Conservation (phyloP, 2,888 invertebrate species). For the Papilio elwesi region DNA sequence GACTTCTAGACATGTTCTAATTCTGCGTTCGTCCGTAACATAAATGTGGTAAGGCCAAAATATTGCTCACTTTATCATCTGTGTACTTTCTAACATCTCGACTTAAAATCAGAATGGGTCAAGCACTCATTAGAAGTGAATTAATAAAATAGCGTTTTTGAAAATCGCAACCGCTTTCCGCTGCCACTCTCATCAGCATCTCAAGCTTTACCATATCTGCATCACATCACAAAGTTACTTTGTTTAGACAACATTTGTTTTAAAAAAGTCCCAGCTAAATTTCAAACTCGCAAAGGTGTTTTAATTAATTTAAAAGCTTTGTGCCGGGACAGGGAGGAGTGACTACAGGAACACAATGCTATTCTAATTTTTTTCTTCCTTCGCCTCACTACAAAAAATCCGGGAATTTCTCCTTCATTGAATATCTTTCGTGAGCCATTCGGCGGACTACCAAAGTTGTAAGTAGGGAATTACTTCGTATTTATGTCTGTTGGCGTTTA, state of each 20-base stretch:
- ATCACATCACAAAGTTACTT: slow-evolving; percentile 43
- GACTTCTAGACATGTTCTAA: too few species aligned
- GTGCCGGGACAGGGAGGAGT: slow-evolving; percentile 45
- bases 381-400: slow-evolving; percentile 49
- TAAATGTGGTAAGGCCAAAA: too few species aligned
- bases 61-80: too few species aligned
- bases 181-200: slow-evolving; percentile 38
- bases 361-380: slow-evolving; percentile 47
- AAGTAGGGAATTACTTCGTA: slow-evolving; percentile 23
- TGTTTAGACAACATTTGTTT: slow-evolving; percentile 50
- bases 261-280: slow-evolving; percentile 57
- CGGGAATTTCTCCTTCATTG: slow-evolving; percentile 43
- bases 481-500: slow-evolving; percentile 16
- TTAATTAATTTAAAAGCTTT: slow-evolving; percentile 76
- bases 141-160: background rate
- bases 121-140: background rate
- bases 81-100: too few species aligned
- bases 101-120: too few species aligned
- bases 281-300: slow-evolving; percentile 61
- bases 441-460: slow-evolving; percentile 20
- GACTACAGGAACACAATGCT: slow-evolving; percentile 47
- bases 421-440: slow-evolving; percentile 29
- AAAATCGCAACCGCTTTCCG: slow-evolving; percentile 28
- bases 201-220: slow-evolving; percentile 26
- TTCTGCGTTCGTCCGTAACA: too few species aligned